Evolutionary conservation across 2,113 vertebrate species (phyloP).

Genomic region (Geococcyx californianus): DNA sequence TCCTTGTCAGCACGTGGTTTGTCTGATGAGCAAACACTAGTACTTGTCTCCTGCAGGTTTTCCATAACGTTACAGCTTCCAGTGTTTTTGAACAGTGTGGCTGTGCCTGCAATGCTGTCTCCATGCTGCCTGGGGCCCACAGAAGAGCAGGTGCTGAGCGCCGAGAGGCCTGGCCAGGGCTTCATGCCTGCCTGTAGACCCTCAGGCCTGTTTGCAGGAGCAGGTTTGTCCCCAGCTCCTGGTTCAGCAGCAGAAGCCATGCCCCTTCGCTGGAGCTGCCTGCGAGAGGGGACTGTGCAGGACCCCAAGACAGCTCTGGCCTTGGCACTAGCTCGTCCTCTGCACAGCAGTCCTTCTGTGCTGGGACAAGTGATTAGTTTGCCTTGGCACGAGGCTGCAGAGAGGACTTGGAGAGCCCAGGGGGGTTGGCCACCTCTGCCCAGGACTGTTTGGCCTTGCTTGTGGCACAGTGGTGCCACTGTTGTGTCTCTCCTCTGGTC

Average conservation of each 20-base stretch:
- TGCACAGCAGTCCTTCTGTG: neutral
- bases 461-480: neutral
- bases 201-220: rapidly evolving
- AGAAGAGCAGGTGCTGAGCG: neutral
- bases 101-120: neutral
- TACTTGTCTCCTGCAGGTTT: neutral
- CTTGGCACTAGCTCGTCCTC: neutral
- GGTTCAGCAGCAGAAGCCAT: neutral
- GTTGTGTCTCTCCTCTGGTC: neutral
- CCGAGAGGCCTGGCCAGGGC: neutral
- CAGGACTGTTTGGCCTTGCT: neutral
- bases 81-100: neutral
- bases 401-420: neutral
- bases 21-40: neutral
- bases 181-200: rapidly evolving
- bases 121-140: rapidly evolving
- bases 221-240: neutral
- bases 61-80: neutral
- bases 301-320: neutral
- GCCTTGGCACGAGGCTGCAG: neutral
- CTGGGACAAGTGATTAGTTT: neutral
- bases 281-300: neutral
- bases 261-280: neutral
- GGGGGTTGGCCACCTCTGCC: neutral
- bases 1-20: neutral